A percentile compares a stretch with the other conserved stretches of the same genome.
phyloP scores from a whole-genome alignment of 2,888 invertebrate genomes.

The Tiphia femorata region DNA sequence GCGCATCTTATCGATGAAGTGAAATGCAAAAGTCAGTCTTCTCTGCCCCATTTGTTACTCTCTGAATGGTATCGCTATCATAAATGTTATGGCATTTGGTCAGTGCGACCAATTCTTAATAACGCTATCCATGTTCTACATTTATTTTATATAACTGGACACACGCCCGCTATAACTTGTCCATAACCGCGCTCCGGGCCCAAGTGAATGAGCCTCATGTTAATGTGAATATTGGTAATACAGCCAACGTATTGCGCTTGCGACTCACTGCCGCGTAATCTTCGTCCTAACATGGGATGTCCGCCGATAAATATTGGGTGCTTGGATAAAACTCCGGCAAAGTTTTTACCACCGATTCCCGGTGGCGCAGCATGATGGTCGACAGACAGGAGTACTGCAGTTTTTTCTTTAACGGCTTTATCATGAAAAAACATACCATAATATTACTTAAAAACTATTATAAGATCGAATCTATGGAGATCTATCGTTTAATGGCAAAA shows the following conservation, averaged over 20 bases:
- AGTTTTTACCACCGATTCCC: slow-evolving; percentile 77
- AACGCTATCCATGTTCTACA: slow-evolving; percentile 13
- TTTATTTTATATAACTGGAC: slow-evolving; percentile 79
- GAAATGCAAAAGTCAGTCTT: slow-evolving; percentile 11
- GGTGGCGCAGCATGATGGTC: slow-evolving; percentile 82
- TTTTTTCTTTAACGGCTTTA: slow-evolving; percentile 87
- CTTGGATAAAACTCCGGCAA: slow-evolving; percentile 82
- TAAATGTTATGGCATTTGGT: too few relatives aligned
- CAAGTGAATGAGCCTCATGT: slow-evolving; percentile 70
- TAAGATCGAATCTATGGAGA: not conserved
- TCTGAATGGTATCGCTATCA: too few relatives aligned
- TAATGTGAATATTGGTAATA: slow-evolving; percentile 79
- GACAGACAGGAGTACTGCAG: slow-evolving; percentile 88
- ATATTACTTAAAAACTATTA: not conserved
- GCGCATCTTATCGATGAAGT: not conserved
- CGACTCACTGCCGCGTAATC: slow-evolving; percentile 78
- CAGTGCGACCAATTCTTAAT: too few relatives aligned
- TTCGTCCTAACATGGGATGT: slow-evolving; percentile 74
- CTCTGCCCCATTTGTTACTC: not conserved
- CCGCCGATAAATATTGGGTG: slow-evolving; percentile 94
- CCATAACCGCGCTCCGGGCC: slow-evolving; percentile 76
- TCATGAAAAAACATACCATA: not conserved
- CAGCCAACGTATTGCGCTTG: slow-evolving; percentile 84
- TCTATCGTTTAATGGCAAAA: not conserved
- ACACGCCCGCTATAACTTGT: slow-evolving; percentile 82